Evolutionary conservation across 2,888 invertebrate genomes (phyloP), one percentile per base, ranked within the genome.

Genomic region (Diaperis boleti): DNA sequence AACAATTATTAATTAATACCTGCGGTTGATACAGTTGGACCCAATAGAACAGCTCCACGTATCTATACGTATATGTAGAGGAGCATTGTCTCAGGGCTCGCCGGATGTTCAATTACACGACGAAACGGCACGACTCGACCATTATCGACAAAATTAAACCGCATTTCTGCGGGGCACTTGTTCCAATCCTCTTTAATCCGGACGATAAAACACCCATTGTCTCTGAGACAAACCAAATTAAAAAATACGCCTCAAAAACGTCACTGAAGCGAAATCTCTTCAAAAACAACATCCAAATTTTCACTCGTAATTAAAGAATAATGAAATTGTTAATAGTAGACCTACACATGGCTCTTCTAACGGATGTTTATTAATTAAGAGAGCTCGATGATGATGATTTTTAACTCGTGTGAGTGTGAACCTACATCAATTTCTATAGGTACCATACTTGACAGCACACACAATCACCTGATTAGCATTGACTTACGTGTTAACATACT

Each of bases 1-100:
- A 45, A 45, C 45, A 47, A 37, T 50, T 50, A 37, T 50, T 54
- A 54, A 54, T 54, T 54, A 54, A 54, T 54, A 54, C 50, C 50
- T 37, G 35, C 20, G 37, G 37, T 10, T 47, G 15, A 14, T 47
- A 11, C 35, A 50, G 17, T 35, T 50, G 10, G 14, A 50, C 20
- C 35, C 5, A 47, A 47, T 13, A 37, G 35, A n/a, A n/a, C 13
- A 11, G 6, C 17, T 14, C 17, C n/a, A 39, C 39, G 35, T 35
- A 39, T 15, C 13, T n/a, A n/a, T 33, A 33, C 4, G 35, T 5
- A 35, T 14, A 35, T 11, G 35, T 35, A 35, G 41, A 45, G n/a
- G 22, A 45, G 18, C 44, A 45, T 45, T 45, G 44, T 45, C 44
- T 45, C 44, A 10, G 29, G 26, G 11, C 22, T 42, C 20, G 35